phyloP scores from a whole-genome alignment of 2,797 vertebrate species.

The Bryconaethiops microstoma region DNA sequence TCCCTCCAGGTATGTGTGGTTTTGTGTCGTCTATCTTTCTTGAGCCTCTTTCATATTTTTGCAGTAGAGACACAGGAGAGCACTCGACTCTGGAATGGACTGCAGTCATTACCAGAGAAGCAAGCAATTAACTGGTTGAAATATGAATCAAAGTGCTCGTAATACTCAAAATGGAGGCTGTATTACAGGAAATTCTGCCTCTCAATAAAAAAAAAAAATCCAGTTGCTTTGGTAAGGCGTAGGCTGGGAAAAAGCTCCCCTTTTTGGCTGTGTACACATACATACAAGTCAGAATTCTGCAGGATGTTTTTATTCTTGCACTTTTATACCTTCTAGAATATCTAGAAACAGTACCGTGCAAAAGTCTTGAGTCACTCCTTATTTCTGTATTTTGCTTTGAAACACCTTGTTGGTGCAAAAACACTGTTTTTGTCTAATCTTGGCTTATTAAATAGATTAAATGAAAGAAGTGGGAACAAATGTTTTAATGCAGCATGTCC shows the following conservation, averaged over 20 bases:
- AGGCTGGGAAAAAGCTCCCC: not conserved
- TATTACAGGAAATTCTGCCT: not conserved
- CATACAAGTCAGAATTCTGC: too few relatives aligned
- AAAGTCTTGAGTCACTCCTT: too few relatives aligned
- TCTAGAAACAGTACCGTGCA: too few relatives aligned
- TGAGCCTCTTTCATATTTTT: not conserved
- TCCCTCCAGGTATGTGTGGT: constrained; percentile 87
- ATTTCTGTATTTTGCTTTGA: too few relatives aligned
- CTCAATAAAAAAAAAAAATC: not conserved
- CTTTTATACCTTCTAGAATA: too few relatives aligned
- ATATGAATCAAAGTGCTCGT: not conserved
- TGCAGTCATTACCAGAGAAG: not conserved
- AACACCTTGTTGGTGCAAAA: too few relatives aligned
- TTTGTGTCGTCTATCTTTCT: not conserved
- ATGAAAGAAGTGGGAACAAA: too few relatives aligned
- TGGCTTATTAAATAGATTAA: too few relatives aligned
- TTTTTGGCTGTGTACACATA: not conserved
- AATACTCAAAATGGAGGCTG: not conserved
- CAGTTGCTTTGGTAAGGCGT: not conserved
- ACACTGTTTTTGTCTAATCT: too few relatives aligned
- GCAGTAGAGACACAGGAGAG: not conserved
- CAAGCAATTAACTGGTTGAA: not conserved
- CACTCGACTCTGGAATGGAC: not conserved
- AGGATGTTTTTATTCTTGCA: too few relatives aligned
- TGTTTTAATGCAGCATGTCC: too few relatives aligned